phyloP scores from a whole-genome alignment of 30 jellyfish, hydroid and myxozoan genomes.

The Aurelia aurita region DNA sequence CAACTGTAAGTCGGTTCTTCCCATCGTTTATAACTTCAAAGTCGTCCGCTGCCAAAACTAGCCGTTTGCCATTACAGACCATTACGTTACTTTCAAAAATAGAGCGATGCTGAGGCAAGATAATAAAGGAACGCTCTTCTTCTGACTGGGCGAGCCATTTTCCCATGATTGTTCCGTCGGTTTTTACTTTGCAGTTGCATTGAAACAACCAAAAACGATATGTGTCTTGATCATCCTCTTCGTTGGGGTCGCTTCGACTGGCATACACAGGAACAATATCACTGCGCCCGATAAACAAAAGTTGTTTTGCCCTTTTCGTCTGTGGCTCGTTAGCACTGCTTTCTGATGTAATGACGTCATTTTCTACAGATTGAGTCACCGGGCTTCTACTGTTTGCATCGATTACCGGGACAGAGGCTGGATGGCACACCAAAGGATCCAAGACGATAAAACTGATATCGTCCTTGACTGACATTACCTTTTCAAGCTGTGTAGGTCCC shows the following conservation, averaged over 20 bases:
- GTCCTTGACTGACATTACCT: constrained; percentile 16
- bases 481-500: constrained; percentile 42
- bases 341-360: not conserved
- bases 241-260: not conserved
- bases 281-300: not conserved
- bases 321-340: constrained; percentile 4
- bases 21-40: constrained; percentile 6
- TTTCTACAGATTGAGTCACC: not conserved
- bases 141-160: constrained; percentile 51
- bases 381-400: not conserved
- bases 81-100: constrained; percentile 10
- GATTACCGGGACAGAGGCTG: constrained; percentile 19
- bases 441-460: constrained; percentile 7
- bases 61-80: constrained; percentile 7
- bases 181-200: constrained; percentile 19
- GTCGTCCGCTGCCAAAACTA: constrained; percentile 14
- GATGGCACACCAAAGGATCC: constrained; percentile 27
- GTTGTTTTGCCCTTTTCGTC: not conserved
- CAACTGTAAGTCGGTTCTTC: not conserved
- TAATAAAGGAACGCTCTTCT: constrained; percentile 2
- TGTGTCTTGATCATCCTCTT: constrained; percentile 14
- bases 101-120: constrained; percentile 13
- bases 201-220: constrained; percentile 39
- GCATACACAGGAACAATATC: constrained; percentile 52
- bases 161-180: constrained; percentile 41